Conservation (phyloP, 2,797 vertebrate genomes). For the Mus spretus region DNA sequence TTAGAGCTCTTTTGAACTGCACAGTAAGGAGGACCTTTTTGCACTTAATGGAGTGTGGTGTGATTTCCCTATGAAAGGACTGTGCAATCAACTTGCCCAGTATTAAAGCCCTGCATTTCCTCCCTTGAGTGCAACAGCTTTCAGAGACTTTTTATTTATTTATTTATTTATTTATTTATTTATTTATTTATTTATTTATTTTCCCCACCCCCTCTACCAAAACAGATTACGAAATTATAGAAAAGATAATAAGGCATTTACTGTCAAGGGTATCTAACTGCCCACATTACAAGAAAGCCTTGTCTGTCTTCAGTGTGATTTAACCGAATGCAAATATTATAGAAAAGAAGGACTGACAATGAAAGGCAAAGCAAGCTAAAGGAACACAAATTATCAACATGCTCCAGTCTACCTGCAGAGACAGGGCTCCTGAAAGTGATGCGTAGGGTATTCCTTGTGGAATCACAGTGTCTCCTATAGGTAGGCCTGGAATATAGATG, state of each 20-base stretch:
- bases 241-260: conserved; percentile 84
- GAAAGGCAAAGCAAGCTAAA: not conserved
- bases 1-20: not conserved
- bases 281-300: conserved; percentile 82
- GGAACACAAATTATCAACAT: not conserved
- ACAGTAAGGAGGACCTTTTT: not conserved
- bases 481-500: not conserved
- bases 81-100: not conserved
- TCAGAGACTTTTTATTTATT: not conserved
- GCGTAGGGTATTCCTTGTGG: not conserved
- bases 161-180: conserved; percentile 61
- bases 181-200: conserved; percentile 76
- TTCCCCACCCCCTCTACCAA: not conserved
- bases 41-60: conserved; percentile 40
- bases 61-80: conserved; percentile 58
- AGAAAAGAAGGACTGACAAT: conserved; percentile 14
- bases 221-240: conserved; percentile 84
- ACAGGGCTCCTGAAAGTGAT: rapidly evolving
- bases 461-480: not conserved
- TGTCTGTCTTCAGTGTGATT: conserved; percentile 78
- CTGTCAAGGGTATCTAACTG: conserved; percentile 82
- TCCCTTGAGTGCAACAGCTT: not conserved
- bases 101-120: not conserved
- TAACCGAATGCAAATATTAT: conserved; percentile 74
- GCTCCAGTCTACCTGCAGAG: not conserved